These are phyloP conservation scores for Cryptus viduatorius DNA, from an alignment of 2,888 invertebrate species.

Conservation along the genomic window DNA sequence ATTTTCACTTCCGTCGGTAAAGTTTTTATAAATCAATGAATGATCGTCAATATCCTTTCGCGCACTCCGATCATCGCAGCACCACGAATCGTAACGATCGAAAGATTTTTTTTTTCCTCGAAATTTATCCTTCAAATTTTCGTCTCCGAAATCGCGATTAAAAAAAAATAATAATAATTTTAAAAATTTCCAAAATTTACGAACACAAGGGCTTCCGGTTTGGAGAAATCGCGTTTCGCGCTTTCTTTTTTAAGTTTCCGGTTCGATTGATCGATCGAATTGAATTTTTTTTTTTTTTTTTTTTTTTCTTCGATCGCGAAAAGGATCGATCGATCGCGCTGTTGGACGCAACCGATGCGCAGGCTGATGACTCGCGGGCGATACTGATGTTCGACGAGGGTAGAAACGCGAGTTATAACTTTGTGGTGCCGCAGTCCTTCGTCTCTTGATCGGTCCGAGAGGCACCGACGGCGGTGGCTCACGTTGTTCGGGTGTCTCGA, in stretches of 20 bases:
- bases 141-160: too few species aligned
- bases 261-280: neutral
- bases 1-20: neutral
- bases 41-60: slow-evolving; percentile 1
- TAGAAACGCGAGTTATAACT: neutral
- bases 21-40: neutral
- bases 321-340: neutral
- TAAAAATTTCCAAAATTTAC: too few species aligned
- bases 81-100: too few species aligned
- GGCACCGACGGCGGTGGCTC: slow-evolving; percentile 17
- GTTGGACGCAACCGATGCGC: slow-evolving; percentile 13
- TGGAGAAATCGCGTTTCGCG: too few species aligned
- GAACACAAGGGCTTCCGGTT: too few species aligned
- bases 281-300: neutral
- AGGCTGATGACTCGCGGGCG: slow-evolving; percentile 45
- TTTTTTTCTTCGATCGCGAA: neutral
- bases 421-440: slow-evolving; percentile 50
- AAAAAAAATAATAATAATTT: too few species aligned
- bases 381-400: slow-evolving; percentile 30
- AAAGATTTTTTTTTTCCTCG: too few species aligned
- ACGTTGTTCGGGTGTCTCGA: slow-evolving; percentile 50
- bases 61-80: slow-evolving; percentile 3
- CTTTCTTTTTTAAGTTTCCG: too few species aligned
- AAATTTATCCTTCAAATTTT: too few species aligned
- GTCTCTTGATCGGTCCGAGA: slow-evolving; percentile 33